These are phyloP conservation scores for Enhydra lutris DNA, from an alignment of 2,113 vertebrate species.

Conservation along the genomic window DNA sequence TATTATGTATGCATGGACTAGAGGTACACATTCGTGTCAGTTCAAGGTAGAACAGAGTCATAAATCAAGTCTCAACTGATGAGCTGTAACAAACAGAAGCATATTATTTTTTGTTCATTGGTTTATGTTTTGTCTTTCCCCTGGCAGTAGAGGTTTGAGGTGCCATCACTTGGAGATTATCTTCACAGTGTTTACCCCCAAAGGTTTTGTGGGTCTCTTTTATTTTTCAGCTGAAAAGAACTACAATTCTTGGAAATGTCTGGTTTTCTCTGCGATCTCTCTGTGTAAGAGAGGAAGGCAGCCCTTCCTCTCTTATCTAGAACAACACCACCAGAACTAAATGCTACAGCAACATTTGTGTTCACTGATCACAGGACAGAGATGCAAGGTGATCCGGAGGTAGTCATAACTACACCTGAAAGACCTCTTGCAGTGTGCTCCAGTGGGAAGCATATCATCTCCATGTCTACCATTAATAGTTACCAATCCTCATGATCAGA, in stretches of 20 bases:
- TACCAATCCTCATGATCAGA: background rate
- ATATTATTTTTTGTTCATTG: background rate
- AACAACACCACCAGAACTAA: background rate
- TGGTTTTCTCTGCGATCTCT: background rate
- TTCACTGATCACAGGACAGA: background rate
- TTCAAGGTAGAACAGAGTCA: background rate
- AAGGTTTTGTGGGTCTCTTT: background rate
- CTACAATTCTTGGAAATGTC: background rate
- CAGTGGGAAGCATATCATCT: background rate
- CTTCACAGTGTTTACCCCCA: background rate
- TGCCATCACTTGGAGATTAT: background rate
- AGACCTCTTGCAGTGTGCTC: background rate
- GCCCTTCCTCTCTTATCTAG: background rate
- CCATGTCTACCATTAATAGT: background rate
- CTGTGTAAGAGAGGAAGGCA: background rate
- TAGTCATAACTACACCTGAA: background rate
- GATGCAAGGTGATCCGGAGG: background rate
- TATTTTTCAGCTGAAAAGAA: conserved; percentile 14
- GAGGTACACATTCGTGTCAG: background rate
- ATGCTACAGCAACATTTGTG: background rate
- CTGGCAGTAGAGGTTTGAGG: background rate
- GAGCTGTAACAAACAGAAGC: background rate
- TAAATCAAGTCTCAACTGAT: background rate
- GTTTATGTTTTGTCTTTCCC: background rate
- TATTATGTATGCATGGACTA: background rate